Conservation (phyloP, 2,113 vertebrate genomes). For the Microcebus jonahi region DNA sequence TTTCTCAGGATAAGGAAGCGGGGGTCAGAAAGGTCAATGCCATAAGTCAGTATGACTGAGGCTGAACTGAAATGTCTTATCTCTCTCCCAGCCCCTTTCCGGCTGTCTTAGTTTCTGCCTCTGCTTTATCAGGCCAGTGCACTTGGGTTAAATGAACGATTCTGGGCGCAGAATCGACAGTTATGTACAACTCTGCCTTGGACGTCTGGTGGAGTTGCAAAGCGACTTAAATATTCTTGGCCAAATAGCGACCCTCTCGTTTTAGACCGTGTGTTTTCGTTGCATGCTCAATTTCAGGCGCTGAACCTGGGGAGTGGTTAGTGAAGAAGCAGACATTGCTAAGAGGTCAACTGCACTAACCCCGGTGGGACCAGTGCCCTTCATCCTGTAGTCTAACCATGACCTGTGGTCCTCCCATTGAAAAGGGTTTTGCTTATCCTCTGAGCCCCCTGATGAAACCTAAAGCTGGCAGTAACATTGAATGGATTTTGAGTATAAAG, state of each 20-base stretch:
- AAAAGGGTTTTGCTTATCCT: background rate
- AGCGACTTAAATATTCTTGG: background rate
- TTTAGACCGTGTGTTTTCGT: background rate
- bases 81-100: background rate
- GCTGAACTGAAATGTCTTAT: background rate
- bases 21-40: background rate
- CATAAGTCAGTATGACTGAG: background rate
- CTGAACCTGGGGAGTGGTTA: background rate
- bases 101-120: constrained; percentile 13
- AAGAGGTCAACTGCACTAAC: accelerated
- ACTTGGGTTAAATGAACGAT: background rate
- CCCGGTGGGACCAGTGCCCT: background rate
- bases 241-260: background rate
- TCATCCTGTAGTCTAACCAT: background rate
- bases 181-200: background rate
- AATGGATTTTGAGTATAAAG: background rate
- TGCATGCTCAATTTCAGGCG: background rate
- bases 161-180: background rate
- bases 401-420: background rate
- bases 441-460: background rate
- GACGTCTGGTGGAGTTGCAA: background rate
- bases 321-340: background rate
- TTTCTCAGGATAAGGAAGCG: constrained; percentile 45
- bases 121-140: background rate
- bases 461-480: background rate